Evolutionary conservation across 2,888 invertebrate genomes (phyloP).

Genomic region (Parnassius mnemosyne): DNA sequence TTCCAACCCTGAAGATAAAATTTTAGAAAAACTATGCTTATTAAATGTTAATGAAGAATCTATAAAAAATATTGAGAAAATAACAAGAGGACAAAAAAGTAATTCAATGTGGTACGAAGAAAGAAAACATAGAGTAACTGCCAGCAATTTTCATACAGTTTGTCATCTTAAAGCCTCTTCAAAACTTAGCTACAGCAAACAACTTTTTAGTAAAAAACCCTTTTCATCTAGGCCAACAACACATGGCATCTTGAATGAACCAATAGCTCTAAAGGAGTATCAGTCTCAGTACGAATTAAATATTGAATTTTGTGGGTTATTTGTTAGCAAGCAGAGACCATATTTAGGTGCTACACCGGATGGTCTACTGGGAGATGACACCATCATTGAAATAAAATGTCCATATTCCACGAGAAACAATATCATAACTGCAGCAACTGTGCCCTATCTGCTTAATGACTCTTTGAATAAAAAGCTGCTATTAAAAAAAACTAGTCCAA

Average conservation of each 20-base stretch:
- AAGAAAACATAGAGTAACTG: neutral
- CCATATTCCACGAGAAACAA: constrained; percentile 27
- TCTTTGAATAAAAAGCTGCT: constrained; percentile 1
- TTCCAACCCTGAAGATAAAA: neutral
- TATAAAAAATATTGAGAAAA: neutral
- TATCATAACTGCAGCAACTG: constrained; percentile 24
- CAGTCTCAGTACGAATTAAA: neutral
- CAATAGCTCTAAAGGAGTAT: neutral
- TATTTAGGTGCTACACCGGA: constrained; percentile 21
- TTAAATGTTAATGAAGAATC: neutral
- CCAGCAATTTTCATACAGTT: neutral
- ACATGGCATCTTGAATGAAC: neutral
- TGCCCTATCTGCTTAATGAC: constrained; percentile 23
- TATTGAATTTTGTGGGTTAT: too few relatives aligned
- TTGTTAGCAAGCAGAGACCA: too few relatives aligned
- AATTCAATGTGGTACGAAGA: neutral
- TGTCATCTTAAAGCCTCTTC: too few relatives aligned
- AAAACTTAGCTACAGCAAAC: neutral
- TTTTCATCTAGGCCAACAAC: neutral
- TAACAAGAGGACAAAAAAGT: neutral
- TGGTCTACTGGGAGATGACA: constrained; percentile 29
- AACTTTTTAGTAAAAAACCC: neutral
- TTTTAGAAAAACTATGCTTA: neutral
- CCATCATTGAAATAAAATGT: constrained; percentile 32
- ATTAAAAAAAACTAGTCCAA: constrained; percentile 10